Percentiles rank a stretch among this genome's conserved stretches.
Evolutionary conservation across 2,113 vertebrate genomes (phyloP).

Genomic region (Collichthys lucidus): DNA sequence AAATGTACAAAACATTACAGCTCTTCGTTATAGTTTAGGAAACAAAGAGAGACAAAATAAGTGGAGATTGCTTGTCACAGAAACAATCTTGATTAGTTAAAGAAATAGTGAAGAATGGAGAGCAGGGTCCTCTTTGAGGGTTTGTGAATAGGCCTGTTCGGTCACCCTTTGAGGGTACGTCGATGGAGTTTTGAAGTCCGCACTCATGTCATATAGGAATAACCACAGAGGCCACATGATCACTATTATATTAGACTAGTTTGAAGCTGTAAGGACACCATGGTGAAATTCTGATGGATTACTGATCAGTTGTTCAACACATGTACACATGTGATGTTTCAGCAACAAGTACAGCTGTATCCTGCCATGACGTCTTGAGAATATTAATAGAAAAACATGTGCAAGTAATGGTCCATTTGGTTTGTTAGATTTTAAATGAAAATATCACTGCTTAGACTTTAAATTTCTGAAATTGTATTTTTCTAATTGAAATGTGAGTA

Average conservation of each 20-base stretch:
- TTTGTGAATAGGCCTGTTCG: constrained; percentile 8
- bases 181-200: constrained; percentile 21
- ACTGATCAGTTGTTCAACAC: not conserved
- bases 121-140: constrained; percentile 40
- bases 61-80: constrained; percentile 66
- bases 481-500: not conserved
- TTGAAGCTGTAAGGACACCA: not conserved
- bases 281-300: not conserved
- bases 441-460: constrained; percentile 16
- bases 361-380: not conserved
- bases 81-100: constrained; percentile 74
- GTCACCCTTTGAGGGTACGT: constrained; percentile 27
- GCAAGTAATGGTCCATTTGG: constrained; percentile 27
- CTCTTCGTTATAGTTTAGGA: constrained; percentile 71
- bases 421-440: constrained; percentile 27
- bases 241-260: not conserved
- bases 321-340: constrained; percentile 9
- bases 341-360: constrained; percentile 6
- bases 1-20: constrained; percentile 83
- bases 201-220: constrained; percentile 53
- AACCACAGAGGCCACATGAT: constrained; percentile 2
- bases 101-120: constrained; percentile 13
- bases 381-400: constrained; percentile 5
- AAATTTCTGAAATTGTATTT: not conserved
- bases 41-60: constrained; percentile 52